phyloP scores from a whole-genome alignment of 1,140 invertebrate species.

The Papilio machaon region DNA sequence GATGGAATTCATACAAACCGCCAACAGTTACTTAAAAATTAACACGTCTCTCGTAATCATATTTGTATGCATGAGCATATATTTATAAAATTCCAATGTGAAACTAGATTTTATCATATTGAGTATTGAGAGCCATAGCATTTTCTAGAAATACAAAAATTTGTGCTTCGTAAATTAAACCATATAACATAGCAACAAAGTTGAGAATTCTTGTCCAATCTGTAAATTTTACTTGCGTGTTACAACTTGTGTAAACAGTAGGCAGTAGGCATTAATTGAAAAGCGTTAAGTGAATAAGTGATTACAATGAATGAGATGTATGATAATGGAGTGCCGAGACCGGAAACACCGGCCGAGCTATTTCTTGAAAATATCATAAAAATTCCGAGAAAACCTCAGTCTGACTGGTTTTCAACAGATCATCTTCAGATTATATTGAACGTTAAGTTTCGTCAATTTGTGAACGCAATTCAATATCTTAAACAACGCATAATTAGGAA shows the following conservation, averaged over 20 bases:
- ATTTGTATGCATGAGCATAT: background rate
- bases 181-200: too few relatives aligned
- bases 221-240: too few relatives aligned
- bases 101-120: background rate
- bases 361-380: constrained; percentile 30
- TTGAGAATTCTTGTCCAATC: too few relatives aligned
- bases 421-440: background rate
- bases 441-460: background rate
- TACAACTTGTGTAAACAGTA: background rate
- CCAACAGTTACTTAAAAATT: background rate
- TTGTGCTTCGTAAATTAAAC: too few relatives aligned
- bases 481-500: background rate
- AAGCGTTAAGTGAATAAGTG: background rate
- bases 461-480: background rate
- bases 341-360: background rate
- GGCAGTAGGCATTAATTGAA: background rate
- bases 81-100: background rate
- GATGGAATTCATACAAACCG: background rate
- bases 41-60: background rate
- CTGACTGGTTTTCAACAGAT: background rate
- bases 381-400: constrained; percentile 18
- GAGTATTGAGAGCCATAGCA: background rate
- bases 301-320: background rate
- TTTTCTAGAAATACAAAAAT: background rate
- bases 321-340: background rate